These are phyloP conservation scores for Hyles euphorbiae DNA, from an alignment of 1,140 invertebrate species.

Conservation along the genomic window DNA sequence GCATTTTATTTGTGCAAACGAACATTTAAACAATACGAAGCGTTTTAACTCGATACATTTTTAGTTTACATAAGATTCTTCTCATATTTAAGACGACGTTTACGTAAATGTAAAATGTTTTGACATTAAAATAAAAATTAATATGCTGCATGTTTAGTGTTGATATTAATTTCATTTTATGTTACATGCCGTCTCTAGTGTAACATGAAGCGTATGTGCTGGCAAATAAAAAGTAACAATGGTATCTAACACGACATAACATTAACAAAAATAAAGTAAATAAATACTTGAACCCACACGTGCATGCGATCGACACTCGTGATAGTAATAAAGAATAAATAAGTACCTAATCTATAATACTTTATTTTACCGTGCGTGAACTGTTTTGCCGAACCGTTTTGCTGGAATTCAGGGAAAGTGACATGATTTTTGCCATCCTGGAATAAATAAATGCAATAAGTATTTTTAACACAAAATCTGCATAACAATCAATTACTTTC, in stretches of 20 bases:
- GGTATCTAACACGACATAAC: slow-evolving; percentile 19
- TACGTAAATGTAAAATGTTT: too few relatives aligned
- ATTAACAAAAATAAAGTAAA: slow-evolving; percentile 34
- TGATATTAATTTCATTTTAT: slow-evolving; percentile 1
- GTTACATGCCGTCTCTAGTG: slow-evolving; percentile 10
- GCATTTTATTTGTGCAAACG: too few relatives aligned
- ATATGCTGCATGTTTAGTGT: not conserved
- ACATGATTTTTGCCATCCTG: slow-evolving; percentile 91
- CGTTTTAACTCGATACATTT: too few relatives aligned
- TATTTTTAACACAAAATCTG: slow-evolving; percentile 6
- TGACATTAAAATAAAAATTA: too few relatives aligned
- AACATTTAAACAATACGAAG: too few relatives aligned
- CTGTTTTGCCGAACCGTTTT: slow-evolving; percentile 89
- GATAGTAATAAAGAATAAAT: slow-evolving; percentile 66
- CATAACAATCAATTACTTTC: too few relatives aligned
- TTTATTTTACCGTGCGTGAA: slow-evolving; percentile 88
- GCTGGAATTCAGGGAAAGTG: slow-evolving; percentile 90
- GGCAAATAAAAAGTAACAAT: slow-evolving; percentile 34
- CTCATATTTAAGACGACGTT: too few relatives aligned
- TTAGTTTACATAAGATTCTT: too few relatives aligned
- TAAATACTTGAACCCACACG: slow-evolving; percentile 61
- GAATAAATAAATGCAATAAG: slow-evolving; percentile 36
- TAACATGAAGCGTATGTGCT: slow-evolving; percentile 34
- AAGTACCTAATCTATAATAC: slow-evolving; percentile 78
- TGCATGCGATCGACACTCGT: slow-evolving; percentile 73